Evolutionary conservation across 92 coral and sea anemone species (phyloP), one percentile per base, ranked within the genome.

Genomic region (Paramuricea clavata): DNA sequence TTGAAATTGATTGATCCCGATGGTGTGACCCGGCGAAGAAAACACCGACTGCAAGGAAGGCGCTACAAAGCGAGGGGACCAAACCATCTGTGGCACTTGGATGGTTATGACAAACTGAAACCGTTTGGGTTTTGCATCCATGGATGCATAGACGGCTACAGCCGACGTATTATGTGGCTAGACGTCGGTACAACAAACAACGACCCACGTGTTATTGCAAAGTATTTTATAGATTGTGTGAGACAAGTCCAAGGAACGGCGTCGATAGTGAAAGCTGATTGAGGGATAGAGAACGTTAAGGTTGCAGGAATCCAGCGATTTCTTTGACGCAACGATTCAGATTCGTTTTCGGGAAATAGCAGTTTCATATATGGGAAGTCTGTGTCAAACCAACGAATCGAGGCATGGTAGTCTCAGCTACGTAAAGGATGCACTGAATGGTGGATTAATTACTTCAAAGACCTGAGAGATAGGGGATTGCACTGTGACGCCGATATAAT

Each of bases 381-480:
- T 6, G 83, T 80, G 2, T 60, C 83, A 12, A 89, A 89, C 56
- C 92, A 89, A 69, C 64, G 89, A 35, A 89, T 89, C 41, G 92
- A 89, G 65, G 89, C 92, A 35, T 89, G 92, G 88, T 89, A 89
- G 92, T 42, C 78, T 33, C 77, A 60, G 32, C 57, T 86, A 43
- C 64, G 89, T 49, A 49, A 81, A 56, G 36, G 50, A 25, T 34
- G 43, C 59, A 27, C 75, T 13, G 50, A 71, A 32, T 72, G 82
- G 82, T 84, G 71, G 82, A 84, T 84, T 8, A 69, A 72, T 52
- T 56, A 36, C 56, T 84, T 84, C 33, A 71, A 84, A 69, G 88
- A 84, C 82, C 11, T 81, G 49, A 31, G 78, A 30, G 86, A 81
- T 19, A 12, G 32, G 0, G 78, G 78, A 62, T 1, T 50, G 26